Evolutionary conservation across 2,113 vertebrate species (phyloP), one percentile per base, ranked within the genome.

Genomic region (Dicaeum eximium): DNA sequence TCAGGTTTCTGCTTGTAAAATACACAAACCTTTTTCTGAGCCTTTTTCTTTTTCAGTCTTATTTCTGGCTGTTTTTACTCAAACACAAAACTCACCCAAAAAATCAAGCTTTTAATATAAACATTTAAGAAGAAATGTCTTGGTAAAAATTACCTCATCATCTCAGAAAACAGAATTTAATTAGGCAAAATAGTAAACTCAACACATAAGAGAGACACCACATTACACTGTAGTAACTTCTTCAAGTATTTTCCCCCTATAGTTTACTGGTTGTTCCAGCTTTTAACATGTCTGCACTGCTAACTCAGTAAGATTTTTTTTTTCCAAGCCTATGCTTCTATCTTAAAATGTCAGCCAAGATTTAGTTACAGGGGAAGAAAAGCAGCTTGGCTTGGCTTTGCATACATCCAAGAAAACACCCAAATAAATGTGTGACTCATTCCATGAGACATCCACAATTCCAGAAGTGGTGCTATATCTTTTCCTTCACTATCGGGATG

Each of bases 151-250:
- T 65, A 38, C 5, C 6, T 23, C 5, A n/a, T 28, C n/a, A 35
- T 51, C 16, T 62, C 40, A 60, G 25, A 64, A 79, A 72, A 66
- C 6, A 35, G 9, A 1, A 79, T 38, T 51, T n/a, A 47, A n/a
- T 65, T 57, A 69, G 25, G 44, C 8, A 53, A 77, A 13, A 35
- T 1, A 60, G 13, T n/a, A 38, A 78, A 66, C 5, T 27, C 3
- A 1, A 30, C 3, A 9, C 11, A 6, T 22, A 50, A 11, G 10
- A 75, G 11, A 65, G 11, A 62, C 4, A 17, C 1, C 9, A 40
- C 6, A 10, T 37, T 48, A 28, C 2, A 1, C 7, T 80, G 45
- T 21, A 48, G 30, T 7, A 47, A 56, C 15, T 14, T 64, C 45
- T 67, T 67, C 13, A 51, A 72, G 50, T 9, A 22, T n/a, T 40